Percentiles rank a stretch among this genome's conserved stretches.
phyloP scores from a whole-genome alignment of 2,113 vertebrate genomes.

The Engraulis encrasicolus region DNA sequence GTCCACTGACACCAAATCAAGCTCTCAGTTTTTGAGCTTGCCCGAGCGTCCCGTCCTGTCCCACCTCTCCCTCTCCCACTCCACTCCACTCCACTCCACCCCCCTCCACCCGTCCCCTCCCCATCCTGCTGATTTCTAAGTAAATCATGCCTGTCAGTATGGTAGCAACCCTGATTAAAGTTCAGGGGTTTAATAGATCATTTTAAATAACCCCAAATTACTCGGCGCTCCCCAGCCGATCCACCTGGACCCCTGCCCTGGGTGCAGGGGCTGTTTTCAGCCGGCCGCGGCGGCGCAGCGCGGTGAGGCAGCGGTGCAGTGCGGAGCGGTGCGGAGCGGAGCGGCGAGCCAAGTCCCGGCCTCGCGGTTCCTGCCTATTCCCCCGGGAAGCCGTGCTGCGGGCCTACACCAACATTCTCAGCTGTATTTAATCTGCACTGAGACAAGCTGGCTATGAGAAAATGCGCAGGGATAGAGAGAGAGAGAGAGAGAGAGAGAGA shows the following conservation, averaged over 20 bases:
- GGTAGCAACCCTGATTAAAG: constrained; percentile 96
- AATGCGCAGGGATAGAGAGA: constrained; percentile 79
- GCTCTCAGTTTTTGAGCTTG: constrained; percentile 66
- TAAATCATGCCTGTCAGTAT: constrained; percentile 90
- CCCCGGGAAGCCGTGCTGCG: constrained; percentile 84
- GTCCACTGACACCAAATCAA: constrained; percentile 70
- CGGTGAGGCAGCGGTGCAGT: too few relatives aligned
- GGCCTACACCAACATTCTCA: constrained; percentile 97
- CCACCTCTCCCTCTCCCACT: too few relatives aligned
- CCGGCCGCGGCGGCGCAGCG: constrained; percentile 56
- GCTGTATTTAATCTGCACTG: constrained; percentile 99
- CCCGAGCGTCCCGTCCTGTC: too few relatives aligned
- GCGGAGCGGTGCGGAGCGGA: too few relatives aligned
- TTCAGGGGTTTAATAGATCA: constrained; percentile 99
- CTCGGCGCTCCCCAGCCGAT: constrained; percentile 85
- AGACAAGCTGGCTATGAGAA: constrained; percentile 99
- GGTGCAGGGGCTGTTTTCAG: constrained; percentile 90
- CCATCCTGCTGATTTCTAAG: constrained; percentile 72
- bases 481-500: constrained; percentile 41
- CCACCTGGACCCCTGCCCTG: constrained; percentile 94
- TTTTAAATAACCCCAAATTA: constrained; percentile 92
- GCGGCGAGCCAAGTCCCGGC: constrained; percentile 91
- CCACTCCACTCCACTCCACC: too few relatives aligned
- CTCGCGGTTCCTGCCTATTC: constrained; percentile 98
- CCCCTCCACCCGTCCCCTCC: constrained; percentile 72